Base-by-base conservation (phyloP, 1,140 invertebrate genomes). In the Vanessa atalanta region DNA sequence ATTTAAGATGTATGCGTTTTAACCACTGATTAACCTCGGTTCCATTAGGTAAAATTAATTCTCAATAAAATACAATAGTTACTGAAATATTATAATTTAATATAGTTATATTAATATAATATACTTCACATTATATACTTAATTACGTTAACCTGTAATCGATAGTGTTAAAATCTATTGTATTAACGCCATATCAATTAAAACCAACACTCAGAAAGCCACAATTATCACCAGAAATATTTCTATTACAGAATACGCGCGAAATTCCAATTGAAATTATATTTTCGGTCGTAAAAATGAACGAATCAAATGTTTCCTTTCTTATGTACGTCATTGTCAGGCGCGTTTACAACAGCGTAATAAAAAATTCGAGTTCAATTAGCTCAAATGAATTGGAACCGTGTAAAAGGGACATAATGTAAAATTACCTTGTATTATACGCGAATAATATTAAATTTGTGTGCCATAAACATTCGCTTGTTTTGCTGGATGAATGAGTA, bases 361-460 rank as follows among this genome's bases (percentile, higher is more conserved):
- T 78, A 78, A 78, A 78, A 72, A 71, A 69, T 72, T 72, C 47
- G 65, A 48, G 43, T 72, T 75, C 76, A 75, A 75, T 78, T 78
- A 72, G 70, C 43, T 55, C 15, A 69, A 75, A 75, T 75, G 76
- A 78, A 75, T 72, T 75, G 73, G 50, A 61, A 61, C 14, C 57
- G 48, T 78, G 60, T 65, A 64, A 70, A 68, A 57, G 20, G 37
- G 55, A 57, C 53, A 66, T 47, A 43, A 61, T 67, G 23, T 47
- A 37, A 50, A 67, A 72, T 61, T 61, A 50, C 20, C 43, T 23
- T 51, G 23, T 48, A 53, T 43, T 68, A 68, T 55, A 43, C 50
- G 26, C 20, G 23, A 53, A 67, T 43, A 65, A 65, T 48, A 65
- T 65, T 65, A 65, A 65, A 65, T 65, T 65, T 48, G 16, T 0